These are phyloP conservation scores for Polymixis flavicincta DNA, from an alignment of 2,888 invertebrate species.

Conservation along the genomic window DNA sequence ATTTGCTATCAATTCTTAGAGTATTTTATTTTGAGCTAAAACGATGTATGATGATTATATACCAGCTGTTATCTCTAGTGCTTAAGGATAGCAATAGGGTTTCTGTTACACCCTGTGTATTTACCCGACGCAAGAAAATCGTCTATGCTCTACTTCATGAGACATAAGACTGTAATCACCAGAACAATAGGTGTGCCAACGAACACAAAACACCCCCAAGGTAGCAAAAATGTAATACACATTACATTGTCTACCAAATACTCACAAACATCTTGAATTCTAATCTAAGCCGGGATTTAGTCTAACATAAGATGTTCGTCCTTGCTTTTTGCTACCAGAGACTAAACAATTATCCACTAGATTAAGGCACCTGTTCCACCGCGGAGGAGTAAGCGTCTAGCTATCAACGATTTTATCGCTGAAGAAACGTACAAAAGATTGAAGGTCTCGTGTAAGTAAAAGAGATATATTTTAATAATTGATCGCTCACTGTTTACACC, in stretches of 20 bases:
- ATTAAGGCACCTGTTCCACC: background rate
- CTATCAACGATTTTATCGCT: background rate
- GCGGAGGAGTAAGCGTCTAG: background rate
- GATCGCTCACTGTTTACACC: background rate
- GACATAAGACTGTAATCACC: background rate
- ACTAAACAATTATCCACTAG: constrained; percentile 26
- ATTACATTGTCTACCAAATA: constrained; percentile 14
- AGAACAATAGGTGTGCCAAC: constrained; percentile 32
- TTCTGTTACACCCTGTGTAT: no score
- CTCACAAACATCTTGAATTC: constrained; percentile 11
- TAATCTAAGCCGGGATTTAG: constrained; percentile 18
- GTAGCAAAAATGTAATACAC: constrained; percentile 23
- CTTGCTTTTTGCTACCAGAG: constrained; percentile 8
- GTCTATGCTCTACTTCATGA: background rate
- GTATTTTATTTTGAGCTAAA: no score
- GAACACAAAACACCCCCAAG: background rate
- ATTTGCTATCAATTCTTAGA: no score
- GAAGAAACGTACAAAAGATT: background rate
- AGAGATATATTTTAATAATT: background rate
- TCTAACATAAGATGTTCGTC: background rate
- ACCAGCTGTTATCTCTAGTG: no score
- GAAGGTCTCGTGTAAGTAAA: background rate
- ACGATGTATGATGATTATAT: no score
- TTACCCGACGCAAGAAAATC: no score
- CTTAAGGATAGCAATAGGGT: no score